phyloP scores from a whole-genome alignment of 2,113 vertebrate genomes.

The Cynopterus brachyotis region DNA sequence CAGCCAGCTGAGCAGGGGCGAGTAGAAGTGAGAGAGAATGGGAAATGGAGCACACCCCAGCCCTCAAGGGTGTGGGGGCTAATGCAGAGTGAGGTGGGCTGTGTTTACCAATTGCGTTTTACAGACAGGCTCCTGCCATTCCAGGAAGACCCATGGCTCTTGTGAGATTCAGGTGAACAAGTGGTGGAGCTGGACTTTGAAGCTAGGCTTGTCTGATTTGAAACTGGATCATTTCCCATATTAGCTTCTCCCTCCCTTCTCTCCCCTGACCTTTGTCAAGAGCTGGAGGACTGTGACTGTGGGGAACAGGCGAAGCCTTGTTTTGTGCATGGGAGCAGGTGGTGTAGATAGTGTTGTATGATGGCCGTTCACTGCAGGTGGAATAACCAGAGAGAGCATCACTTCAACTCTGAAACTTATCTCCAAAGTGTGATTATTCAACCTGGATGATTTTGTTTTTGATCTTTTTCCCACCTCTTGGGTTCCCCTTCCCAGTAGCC shows the following conservation, averaged over 20 bases:
- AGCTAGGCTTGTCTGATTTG: not conserved
- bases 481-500: not conserved
- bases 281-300: not conserved
- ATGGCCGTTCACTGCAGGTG: not conserved
- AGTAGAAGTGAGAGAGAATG: not conserved
- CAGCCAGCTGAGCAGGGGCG: not conserved
- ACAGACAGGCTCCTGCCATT: not conserved
- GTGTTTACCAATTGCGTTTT: not conserved
- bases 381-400: not conserved
- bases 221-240: fast-evolving
- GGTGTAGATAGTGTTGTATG: not conserved
- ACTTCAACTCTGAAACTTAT: not conserved
- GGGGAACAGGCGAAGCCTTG: not conserved
- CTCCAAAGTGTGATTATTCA: not conserved
- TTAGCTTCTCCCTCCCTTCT: not conserved
- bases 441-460: not conserved
- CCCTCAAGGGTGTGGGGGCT: too few species aligned
- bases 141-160: not conserved
- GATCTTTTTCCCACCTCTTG: not conserved
- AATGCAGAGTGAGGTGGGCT: too few species aligned
- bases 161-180: not conserved
- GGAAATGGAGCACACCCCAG: too few species aligned
- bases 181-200: not conserved
- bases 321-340: not conserved
- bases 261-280: not conserved